Conservation (phyloP, 2,888 invertebrate genomes). For the Panopea generosa region DNA sequence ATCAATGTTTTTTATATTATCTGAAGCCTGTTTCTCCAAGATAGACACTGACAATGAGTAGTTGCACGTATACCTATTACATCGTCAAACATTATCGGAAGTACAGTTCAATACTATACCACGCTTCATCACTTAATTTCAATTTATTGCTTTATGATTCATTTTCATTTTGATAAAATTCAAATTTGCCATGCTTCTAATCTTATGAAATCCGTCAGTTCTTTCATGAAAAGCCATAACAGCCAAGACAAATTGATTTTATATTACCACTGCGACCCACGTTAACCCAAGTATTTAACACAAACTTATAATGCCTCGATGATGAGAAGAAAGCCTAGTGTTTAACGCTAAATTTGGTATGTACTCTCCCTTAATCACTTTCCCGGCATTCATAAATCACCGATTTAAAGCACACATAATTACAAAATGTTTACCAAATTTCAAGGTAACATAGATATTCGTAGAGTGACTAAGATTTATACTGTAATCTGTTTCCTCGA, state of each 20-base stretch:
- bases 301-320: too few species aligned
- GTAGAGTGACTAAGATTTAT: too few species aligned
- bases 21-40: too few species aligned
- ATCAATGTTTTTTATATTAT: too few species aligned
- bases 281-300: slow-evolving; percentile 22
- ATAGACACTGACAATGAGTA: too few species aligned
- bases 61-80: too few species aligned
- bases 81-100: too few species aligned
- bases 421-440: slow-evolving; percentile 3
- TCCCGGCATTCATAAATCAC: slow-evolving; percentile 1
- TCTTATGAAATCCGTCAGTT: slow-evolving; percentile 22
- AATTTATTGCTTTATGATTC: slow-evolving; percentile 25
- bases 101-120: too few species aligned
- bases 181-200: slow-evolving; percentile 32
- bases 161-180: slow-evolving; percentile 31
- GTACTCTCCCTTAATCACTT: not conserved
- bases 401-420: not conserved
- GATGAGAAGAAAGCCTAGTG: not conserved
- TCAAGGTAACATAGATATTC: too few species aligned
- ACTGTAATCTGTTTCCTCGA: too few species aligned
- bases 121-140: slow-evolving; percentile 7
- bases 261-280: slow-evolving; percentile 27
- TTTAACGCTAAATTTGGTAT: not conserved
- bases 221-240: slow-evolving; percentile 31
- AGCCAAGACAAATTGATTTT: slow-evolving; percentile 50